Evolutionary conservation across 2,797 vertebrate genomes (phyloP), one percentile per base, ranked within the genome.

Genomic region (Nyctalus aviator): DNA sequence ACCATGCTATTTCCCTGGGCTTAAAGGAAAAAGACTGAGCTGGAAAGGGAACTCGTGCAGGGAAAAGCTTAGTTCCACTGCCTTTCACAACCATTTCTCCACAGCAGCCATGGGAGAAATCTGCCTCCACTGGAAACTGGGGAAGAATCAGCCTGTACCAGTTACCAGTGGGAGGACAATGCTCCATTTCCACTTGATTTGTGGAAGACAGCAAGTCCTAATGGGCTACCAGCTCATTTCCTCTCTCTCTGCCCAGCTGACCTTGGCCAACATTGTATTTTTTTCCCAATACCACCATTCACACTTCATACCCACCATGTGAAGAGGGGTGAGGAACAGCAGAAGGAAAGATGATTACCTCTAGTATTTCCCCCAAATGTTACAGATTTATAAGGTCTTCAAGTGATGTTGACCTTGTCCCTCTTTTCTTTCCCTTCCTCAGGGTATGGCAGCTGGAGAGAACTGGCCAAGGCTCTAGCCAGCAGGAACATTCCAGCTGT

Each of bases 371-470:
- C n/a, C 32, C 59, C 15, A 25, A 32, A 2, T 27, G 41, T 72
- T 55, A 23, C 4, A 62, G 73, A 53, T 25, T n/a, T 66, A 14
- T 25, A 21, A 20, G 44, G 46, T n/a, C 87, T 81, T 85, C 23
- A 3, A 14, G 8, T 83, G 25, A 9, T 32, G 25, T 8, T 96
- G 90, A 85, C 50, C 76, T 81, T 37, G 23, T 48, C 44, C n/a
- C 59, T 44, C 11, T 71, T 37, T 59, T 97, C 25, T 59, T 95
- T 95, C 75, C 59, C 62, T 91, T 92, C 20, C 0, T 0, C 87
- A 98, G 98, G 98, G 55, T 98, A 98, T 0, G 90, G 97, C 87
- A 98, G 96, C 96, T 98, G 98, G 98, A 97, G 97, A 87, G 98
- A 98, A 83, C 95, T 98, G 87, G 98, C 98, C n/a, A 98, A 98